Percentiles rank a stretch among this genome's conserved stretches.
Evolutionary conservation across 2,113 vertebrate species (phyloP).

Genomic region (Dinomys branickii): DNA sequence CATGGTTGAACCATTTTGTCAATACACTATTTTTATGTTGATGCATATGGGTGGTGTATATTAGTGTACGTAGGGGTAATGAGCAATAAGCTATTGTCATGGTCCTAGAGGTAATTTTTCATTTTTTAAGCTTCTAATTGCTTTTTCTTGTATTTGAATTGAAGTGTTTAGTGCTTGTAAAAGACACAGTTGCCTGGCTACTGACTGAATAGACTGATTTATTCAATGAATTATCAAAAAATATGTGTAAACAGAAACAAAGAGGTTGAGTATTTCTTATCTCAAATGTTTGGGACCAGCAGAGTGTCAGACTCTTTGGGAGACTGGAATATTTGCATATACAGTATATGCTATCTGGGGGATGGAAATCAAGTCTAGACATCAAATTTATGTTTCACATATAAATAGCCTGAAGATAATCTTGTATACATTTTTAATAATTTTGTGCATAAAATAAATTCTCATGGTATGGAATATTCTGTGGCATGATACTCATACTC

Average conservation of each 20-base stretch:
- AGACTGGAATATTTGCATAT: neutral
- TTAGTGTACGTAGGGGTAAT: neutral
- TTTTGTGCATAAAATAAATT: neutral
- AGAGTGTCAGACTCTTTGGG: neutral
- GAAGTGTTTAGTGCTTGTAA: neutral
- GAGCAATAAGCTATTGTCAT: neutral
- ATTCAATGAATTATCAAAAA: neutral
- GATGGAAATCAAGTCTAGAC: neutral
- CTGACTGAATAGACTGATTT: neutral
- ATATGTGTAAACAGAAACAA: neutral
- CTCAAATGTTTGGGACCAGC: neutral
- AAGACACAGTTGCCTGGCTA: neutral
- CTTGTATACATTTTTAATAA: neutral
- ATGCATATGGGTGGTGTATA: neutral
- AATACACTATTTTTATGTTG: neutral
- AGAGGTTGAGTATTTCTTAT: neutral
- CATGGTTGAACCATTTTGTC: neutral
- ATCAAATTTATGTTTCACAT: neutral
- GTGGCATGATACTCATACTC: neutral
- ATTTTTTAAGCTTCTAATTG: neutral
- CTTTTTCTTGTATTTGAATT: neutral
- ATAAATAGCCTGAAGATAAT: neutral
- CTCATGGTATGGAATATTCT: neutral
- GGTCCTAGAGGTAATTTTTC: neutral
- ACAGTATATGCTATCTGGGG: neutral